These are phyloP conservation scores for Mongoloraphidia duomilia DNA, from an alignment of 2,888 invertebrate genomes.

Conservation along the genomic window DNA sequence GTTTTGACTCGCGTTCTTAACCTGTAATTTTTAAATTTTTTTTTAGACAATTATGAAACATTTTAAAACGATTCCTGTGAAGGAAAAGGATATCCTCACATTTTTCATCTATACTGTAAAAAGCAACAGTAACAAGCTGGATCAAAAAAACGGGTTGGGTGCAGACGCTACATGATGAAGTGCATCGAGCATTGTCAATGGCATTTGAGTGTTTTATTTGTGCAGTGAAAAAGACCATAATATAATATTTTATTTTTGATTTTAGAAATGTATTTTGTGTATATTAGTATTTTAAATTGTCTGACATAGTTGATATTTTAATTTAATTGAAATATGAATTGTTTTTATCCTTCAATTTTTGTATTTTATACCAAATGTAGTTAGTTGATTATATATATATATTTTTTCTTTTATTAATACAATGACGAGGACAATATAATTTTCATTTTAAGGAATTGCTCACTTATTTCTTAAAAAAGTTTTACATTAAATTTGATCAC, in stretches of 20 bases:
- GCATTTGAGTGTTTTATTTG: constrained; percentile 6
- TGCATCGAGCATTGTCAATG: constrained; percentile 7
- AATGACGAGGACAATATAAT: too few species aligned
- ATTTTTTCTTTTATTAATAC: too few species aligned
- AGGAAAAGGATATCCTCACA: constrained; percentile 87
- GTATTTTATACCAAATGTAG: too few species aligned
- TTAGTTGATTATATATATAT: too few species aligned
- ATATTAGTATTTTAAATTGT: background rate
- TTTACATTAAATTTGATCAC: too few species aligned
- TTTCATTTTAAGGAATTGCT: too few species aligned
- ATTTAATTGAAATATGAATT: constrained; percentile 7
- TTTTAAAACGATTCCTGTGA: constrained; percentile 87
- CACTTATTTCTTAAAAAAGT: too few species aligned
- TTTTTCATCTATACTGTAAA: constrained; percentile 95
- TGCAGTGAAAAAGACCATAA: constrained; percentile 7
- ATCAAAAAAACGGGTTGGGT: constrained; percentile 65
- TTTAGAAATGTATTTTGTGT: too few species aligned
- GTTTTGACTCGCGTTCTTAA: background rate
- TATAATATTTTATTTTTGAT: background rate
- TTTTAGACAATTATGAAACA: constrained; percentile 86
- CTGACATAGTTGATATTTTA: constrained; percentile 3
- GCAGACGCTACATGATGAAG: constrained; percentile 39
- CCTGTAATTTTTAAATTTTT: constrained; percentile 16
- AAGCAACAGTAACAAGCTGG: constrained; percentile 77
- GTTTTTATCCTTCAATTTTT: constrained; percentile 1